Evolutionary conservation across 2,888 invertebrate species (phyloP).

Genomic region (Tenthredo livida): DNA sequence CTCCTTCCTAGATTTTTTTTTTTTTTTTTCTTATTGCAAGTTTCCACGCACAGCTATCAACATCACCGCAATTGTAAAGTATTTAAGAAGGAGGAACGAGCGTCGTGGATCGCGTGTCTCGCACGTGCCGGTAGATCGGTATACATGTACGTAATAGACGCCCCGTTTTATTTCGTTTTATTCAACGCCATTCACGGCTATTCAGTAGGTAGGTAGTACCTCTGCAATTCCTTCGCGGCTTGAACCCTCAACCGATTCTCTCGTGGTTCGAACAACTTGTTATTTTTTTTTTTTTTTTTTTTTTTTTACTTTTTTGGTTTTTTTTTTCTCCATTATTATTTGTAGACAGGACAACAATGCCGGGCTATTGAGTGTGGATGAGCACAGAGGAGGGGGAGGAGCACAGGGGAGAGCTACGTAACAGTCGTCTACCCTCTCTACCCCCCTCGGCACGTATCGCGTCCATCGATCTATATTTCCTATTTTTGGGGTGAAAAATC

Average conservation of each 20-base stretch:
- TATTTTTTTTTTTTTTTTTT: constrained; percentile 32
- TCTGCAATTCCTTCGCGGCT: constrained; percentile 46
- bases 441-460: constrained; percentile 57
- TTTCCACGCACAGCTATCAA: neutral
- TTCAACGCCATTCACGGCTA: constrained; percentile 33
- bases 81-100: constrained; percentile 26
- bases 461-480: constrained; percentile 55
- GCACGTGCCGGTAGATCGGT: constrained; percentile 32
- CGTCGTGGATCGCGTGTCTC: constrained; percentile 48
- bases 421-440: constrained; percentile 52
- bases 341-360: constrained; percentile 63
- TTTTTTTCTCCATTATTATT: constrained; percentile 54
- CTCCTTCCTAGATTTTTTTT: neutral
- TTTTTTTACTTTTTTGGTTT: constrained; percentile 1
- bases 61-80: constrained; percentile 3
- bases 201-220: constrained; percentile 7
- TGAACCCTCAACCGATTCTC: constrained; percentile 50
- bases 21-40: neutral
- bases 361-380: constrained; percentile 62
- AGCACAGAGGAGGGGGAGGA: constrained; percentile 52
- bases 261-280: constrained; percentile 50
- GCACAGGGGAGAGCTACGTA: constrained; percentile 53
- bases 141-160: constrained; percentile 31
- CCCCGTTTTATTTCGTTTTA: constrained; percentile 55
- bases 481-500: constrained; percentile 59